Base-by-base conservation (phyloP, 2,888 invertebrate genomes). In the Copidosoma aretas region DNA sequence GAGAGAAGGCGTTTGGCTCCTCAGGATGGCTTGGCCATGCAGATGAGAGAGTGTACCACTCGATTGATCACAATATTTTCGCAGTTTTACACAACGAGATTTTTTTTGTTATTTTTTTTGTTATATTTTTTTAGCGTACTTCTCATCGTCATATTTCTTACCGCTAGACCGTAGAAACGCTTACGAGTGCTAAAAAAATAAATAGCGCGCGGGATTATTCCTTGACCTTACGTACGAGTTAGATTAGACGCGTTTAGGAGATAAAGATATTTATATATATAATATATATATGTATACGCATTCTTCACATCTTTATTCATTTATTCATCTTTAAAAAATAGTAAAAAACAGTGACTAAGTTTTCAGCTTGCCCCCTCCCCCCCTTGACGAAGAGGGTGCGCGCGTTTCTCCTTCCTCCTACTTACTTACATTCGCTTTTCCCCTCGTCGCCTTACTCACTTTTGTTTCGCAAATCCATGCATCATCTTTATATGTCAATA, bases 311-410 rank as follows among this genome's bases (percentile, higher is more conserved):
- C 61, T 46, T 1, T 39, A 8, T 17, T 68, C 68, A 54, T 19
- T 32, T 70, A 57, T 69, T 70, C 58, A 60, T 73, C 73, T 53
- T 65, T 62, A 53, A 61, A 81, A 82, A 80, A 80, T 80, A 80
- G 80, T 81, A 80, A 80, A 81, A 82, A 81, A 82, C 81, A 82
- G 79, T 82, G 81, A 82, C 82, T 82, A 81, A 82, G 79, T 81
- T 79, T 66, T 22, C 32, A 32, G 32, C 78, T 77, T 74, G 78
- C 79, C 79, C 75, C 78, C 10, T 25, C 17, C 32, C 10, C 25
- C 43, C n/a, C 17, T 24, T 51, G 22, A 41, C 21, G 62, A 32
- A 5, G 4, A 12, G 43, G 43, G 17, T 12, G 43, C 43, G 43
- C 43, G 43, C 43, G 43, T 15, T 46, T 10, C 41, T 41, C 41